Conservation (phyloP, 30 jellyfish, hydroid and myxozoan species). For the Aurelia aurita complex sp. Pacific region DNA sequence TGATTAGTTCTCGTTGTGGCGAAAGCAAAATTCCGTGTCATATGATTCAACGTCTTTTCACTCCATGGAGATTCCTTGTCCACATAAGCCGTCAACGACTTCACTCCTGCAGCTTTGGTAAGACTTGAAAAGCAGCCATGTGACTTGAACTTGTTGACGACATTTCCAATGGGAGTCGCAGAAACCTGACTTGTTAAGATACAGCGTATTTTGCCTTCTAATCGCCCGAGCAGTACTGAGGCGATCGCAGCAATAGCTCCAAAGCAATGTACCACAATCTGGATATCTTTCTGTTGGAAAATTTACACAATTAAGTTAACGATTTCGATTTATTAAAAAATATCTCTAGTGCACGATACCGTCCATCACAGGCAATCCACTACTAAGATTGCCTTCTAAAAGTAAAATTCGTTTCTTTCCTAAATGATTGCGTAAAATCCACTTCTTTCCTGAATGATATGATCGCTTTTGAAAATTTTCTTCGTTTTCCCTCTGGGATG, state of each 20-base stretch:
- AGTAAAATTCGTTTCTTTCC: too few relatives aligned
- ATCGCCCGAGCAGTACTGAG: slow-evolving; percentile 20
- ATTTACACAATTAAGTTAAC: too few relatives aligned
- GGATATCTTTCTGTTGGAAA: slow-evolving; percentile 46
- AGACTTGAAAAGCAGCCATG: slow-evolving; percentile 7
- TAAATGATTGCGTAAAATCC: too few relatives aligned
- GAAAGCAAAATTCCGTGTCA: slow-evolving; percentile 16
- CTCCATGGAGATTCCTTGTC: slow-evolving; percentile 25
- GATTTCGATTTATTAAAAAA: too few relatives aligned
- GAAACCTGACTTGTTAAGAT: slow-evolving; percentile 45
- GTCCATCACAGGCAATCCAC: too few relatives aligned
- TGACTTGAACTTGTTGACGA: slow-evolving; percentile 33
- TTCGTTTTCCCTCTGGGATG: too few relatives aligned
- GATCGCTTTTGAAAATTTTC: too few relatives aligned
- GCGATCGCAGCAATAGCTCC: slow-evolving; percentile 32
- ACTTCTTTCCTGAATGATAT: too few relatives aligned
- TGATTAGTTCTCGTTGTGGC: slow-evolving; percentile 19
- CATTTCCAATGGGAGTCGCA: slow-evolving; percentile 38
- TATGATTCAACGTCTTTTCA: slow-evolving; percentile 14
- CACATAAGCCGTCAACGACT: slow-evolving; percentile 48
- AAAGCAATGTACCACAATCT: slow-evolving; percentile 44
- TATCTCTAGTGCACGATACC: too few relatives aligned
- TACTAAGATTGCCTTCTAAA: too few relatives aligned
- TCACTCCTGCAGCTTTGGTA: slow-evolving; percentile 20
- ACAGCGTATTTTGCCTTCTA: slow-evolving; percentile 57